These are phyloP conservation scores for Pogonus chalceus DNA, from an alignment of 1,140 invertebrate species.

Conservation along the genomic window DNA sequence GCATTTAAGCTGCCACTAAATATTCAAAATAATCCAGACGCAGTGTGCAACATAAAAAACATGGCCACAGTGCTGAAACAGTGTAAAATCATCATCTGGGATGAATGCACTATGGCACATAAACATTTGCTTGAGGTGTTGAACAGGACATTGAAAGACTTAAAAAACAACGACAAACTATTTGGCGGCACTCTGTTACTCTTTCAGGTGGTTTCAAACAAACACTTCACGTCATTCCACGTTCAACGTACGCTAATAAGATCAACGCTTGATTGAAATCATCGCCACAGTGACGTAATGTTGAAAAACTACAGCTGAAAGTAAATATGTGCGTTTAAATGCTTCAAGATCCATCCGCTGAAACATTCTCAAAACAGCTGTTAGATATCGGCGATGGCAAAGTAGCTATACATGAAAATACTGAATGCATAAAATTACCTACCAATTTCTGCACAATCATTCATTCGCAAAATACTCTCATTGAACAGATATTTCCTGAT, in stretches of 20 bases:
- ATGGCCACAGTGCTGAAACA: no score
- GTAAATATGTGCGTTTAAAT: no score
- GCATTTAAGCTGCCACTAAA: constrained; percentile 30
- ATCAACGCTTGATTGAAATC: constrained; percentile 23
- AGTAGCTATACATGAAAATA: no score
- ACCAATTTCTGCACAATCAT: no score
- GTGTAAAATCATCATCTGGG: no score
- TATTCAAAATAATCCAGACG: constrained; percentile 16
- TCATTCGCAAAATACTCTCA: no score
- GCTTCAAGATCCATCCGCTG: no score
- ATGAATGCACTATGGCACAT: constrained; percentile 31
- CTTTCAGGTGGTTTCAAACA: constrained; percentile 26
- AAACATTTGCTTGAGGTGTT: constrained; percentile 24
- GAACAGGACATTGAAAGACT: constrained; percentile 26
- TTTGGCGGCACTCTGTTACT: constrained; percentile 23
- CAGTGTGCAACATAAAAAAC: constrained; percentile 22
- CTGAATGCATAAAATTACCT: no score
- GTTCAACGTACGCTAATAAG: constrained; percentile 18
- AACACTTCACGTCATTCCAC: constrained; percentile 25
- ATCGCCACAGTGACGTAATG: constrained; percentile 18
- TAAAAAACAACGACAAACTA: no score
- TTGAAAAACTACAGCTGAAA: constrained; percentile 15
- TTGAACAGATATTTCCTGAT: no score
- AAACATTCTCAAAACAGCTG: no score
- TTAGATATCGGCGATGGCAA: no score